Percentiles rank a stretch among this genome's conserved stretches.
These are phyloP conservation scores for Phyllotreta cruciferae DNA, from an alignment of 2,888 invertebrate genomes.

Conservation along the genomic window DNA sequence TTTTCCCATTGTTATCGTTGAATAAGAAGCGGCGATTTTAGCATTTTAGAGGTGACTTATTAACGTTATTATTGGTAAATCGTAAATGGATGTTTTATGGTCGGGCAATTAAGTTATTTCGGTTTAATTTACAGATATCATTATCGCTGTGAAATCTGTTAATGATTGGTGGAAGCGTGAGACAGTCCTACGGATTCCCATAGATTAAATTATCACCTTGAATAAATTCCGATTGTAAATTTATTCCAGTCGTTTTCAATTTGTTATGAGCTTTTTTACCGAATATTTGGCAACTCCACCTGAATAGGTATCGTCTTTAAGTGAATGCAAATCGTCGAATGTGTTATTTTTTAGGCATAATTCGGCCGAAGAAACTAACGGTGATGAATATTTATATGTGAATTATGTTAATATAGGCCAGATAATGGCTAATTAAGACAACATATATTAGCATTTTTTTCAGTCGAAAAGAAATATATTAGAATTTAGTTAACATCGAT, in stretches of 20 bases:
- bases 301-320: neutral
- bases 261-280: slow-evolving; percentile 16
- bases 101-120: too few relatives aligned
- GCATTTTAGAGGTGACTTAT: too few relatives aligned
- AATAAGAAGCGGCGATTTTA: too few relatives aligned
- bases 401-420: slow-evolving; percentile 19
- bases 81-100: too few relatives aligned
- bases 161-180: too few relatives aligned
- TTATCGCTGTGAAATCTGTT: too few relatives aligned
- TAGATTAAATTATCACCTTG: neutral
- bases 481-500: neutral
- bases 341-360: slow-evolving; percentile 13
- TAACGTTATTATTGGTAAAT: too few relatives aligned
- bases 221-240: slow-evolving; percentile 7
- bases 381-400: slow-evolving; percentile 20
- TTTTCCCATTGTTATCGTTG: too few relatives aligned
- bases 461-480: slow-evolving; percentile 7
- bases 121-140: too few relatives aligned
- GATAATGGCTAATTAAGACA: slow-evolving; percentile 25
- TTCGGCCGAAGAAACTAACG: slow-evolving; percentile 8
- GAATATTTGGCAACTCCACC: slow-evolving; percentile 10
- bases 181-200: too few relatives aligned
- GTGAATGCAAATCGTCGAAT: slow-evolving; percentile 17
- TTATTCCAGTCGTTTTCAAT: slow-evolving; percentile 18
- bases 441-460: slow-evolving; percentile 21